phyloP scores from a whole-genome alignment of 2,888 invertebrate genomes.

The Sepioteuthis lessoniana region DNA sequence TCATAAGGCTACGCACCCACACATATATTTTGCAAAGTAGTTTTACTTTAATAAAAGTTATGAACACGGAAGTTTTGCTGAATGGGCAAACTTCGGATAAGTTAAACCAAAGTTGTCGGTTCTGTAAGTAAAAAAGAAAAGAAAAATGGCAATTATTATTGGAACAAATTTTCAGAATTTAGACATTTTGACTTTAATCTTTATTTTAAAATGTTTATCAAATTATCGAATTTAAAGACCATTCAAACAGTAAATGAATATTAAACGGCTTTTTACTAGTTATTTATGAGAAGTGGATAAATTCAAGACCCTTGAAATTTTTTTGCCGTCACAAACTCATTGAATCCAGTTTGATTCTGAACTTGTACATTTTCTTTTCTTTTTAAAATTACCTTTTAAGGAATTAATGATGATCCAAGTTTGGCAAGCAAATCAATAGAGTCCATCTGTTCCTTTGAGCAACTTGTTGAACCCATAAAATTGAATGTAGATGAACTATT shows the following conservation, averaged over 20 bases:
- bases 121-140: neutral
- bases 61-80: too few relatives aligned
- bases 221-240: neutral
- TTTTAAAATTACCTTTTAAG: neutral
- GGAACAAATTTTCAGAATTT: neutral
- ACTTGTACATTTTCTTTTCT: neutral
- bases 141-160: neutral
- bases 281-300: neutral
- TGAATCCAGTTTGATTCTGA: neutral
- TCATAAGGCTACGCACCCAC: too few relatives aligned
- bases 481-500: neutral
- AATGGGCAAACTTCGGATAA: too few relatives aligned
- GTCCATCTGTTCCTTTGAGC: neutral
- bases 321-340: neutral
- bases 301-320: neutral
- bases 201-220: neutral
- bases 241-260: neutral
- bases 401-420: neutral
- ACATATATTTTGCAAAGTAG: too few relatives aligned
- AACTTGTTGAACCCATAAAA: slow-evolving; percentile 33
- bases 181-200: neutral
- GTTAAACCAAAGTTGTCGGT: too few relatives aligned
- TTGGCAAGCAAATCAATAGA: neutral
- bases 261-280: neutral
- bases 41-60: too few relatives aligned